Percentiles rank a stretch among this genome's conserved stretches.
These are phyloP conservation scores for Papilio demoleus DNA, from an alignment of 2,888 invertebrate genomes.

Conservation along the genomic window DNA sequence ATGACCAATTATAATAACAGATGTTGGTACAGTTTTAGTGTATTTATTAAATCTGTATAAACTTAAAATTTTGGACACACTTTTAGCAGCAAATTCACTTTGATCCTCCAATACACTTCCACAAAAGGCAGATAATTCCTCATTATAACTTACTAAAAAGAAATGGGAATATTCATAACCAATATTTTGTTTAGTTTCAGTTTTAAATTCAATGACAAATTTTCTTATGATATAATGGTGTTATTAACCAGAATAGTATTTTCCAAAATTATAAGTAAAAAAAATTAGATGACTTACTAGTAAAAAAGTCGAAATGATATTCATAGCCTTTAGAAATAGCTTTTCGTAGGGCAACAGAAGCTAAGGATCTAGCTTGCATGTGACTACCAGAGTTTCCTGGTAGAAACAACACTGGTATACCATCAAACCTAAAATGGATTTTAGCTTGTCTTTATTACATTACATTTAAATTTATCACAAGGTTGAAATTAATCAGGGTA, in stretches of 20 bases:
- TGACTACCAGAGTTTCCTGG: slow-evolving; percentile 98
- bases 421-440: slow-evolving; percentile 84
- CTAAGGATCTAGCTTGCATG: slow-evolving; percentile 96
- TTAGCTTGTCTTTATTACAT: neutral
- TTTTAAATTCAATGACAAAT: neutral
- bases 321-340: slow-evolving; percentile 86
- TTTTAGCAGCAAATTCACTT: slow-evolving; percentile 87
- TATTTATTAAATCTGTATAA: slow-evolving; percentile 85
- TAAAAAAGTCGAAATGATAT: slow-evolving; percentile 96
- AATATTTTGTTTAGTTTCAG: neutral
- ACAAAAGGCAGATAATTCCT: slow-evolving; percentile 94
- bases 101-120: slow-evolving; percentile 92
- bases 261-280: neutral
- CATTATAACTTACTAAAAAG: slow-evolving; percentile 90
- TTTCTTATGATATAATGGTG: neutral
- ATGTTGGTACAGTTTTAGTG: slow-evolving; percentile 68
- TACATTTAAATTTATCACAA: neutral
- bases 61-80: slow-evolving; percentile 88
- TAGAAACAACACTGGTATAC: slow-evolving; percentile 96
- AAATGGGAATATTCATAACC: neutral
- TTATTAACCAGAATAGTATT: neutral
- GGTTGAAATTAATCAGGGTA: neutral
- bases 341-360: slow-evolving; percentile 95
- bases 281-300: slow-evolving; percentile 73
- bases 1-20: slow-evolving; percentile 95